Base-by-base conservation (phyloP, 1,140 invertebrate species). In the Pseudomyrmex pallidus region DNA sequence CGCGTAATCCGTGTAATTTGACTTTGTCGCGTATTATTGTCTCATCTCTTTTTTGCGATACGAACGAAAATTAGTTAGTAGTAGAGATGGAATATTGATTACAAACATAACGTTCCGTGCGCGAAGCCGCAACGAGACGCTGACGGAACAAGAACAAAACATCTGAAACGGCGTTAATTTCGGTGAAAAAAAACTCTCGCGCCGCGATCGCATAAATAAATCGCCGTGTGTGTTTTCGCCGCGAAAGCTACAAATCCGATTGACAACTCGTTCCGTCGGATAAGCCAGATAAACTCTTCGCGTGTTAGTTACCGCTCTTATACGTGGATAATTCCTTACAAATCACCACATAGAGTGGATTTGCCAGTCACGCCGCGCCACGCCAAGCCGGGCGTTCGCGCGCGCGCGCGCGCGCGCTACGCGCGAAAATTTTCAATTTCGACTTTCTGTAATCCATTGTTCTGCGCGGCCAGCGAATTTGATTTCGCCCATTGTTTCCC, bases 361-460 rank as follows among this genome's bases (percentile, higher is more conserved):
- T 82, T 54, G 61, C 70, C 25, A 82, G 70, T 82, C 78, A 80
- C 35, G 54, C 48, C 17, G 70, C 48, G 61, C 35, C 4, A 35
- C 25, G 25, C 17, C 50, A n/a, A n/a, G n/a, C n/a, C n/a, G n/a
- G n/a, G n/a, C n/a, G n/a, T n/a, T n/a, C n/a, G 20, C 20, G 20
- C 22, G 22, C 22, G 22, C 2, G 2, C 22, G 22, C 25, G 25
- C 25, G 25, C 25, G 25, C 25, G 25, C 25, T 25, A 12, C 25
- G 10, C 70, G 76, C 68, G 78, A 64, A 59, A 82, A 82, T 82
- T 82, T 82, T 82, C 78, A 74, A 82, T 82, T 82, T 82, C 78
- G 78, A 82, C 78, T 82, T 82, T 74, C 50, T 57, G 70, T 82
- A 82, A 74, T 82, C 70, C 78, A 74, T 82, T 82, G 78, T 82